These are phyloP conservation scores for Deroplatys truncata DNA, from an alignment of 2,888 invertebrate genomes.

Conservation along the genomic window DNA sequence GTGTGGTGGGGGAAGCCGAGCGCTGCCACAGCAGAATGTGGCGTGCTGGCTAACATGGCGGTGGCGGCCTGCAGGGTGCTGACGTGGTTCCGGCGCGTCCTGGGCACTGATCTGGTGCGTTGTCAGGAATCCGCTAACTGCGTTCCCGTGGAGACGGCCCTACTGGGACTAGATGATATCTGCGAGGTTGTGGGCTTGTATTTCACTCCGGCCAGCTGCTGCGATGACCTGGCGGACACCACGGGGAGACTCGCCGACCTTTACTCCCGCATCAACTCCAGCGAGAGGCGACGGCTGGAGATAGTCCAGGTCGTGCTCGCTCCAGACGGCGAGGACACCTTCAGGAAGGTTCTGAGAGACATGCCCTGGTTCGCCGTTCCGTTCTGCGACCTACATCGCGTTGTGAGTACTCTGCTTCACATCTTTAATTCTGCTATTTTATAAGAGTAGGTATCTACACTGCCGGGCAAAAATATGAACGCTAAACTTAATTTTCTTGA, in stretches of 20 bases:
- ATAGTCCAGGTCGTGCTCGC: neutral
- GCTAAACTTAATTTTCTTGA: too few relatives aligned
- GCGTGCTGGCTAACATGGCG: neutral
- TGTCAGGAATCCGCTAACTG: neutral
- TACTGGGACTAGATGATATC: neutral
- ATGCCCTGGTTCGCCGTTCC: constrained; percentile 70
- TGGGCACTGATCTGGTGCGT: neutral
- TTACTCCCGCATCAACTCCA: constrained; percentile 35
- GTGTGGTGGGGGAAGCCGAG: neutral
- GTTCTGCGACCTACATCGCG: constrained; percentile 64
- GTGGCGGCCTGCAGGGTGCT: neutral
- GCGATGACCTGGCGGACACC: constrained; percentile 57
- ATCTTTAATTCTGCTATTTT: too few relatives aligned
- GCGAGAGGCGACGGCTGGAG: neutral
- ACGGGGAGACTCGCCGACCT: constrained; percentile 59
- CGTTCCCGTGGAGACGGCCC: neutral
- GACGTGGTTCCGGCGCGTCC: constrained; percentile 9
- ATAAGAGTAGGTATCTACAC: too few relatives aligned
- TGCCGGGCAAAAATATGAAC: too few relatives aligned
- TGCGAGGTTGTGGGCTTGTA: constrained; percentile 4
- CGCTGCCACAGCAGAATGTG: neutral
- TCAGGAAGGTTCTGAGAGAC: constrained; percentile 57
- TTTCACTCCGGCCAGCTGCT: neutral
- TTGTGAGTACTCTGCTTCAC: constrained; percentile 58
- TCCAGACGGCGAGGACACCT: constrained; percentile 52